phyloP scores from a whole-genome alignment of 2,113 vertebrate genomes.

The Arizona elegans region DNA sequence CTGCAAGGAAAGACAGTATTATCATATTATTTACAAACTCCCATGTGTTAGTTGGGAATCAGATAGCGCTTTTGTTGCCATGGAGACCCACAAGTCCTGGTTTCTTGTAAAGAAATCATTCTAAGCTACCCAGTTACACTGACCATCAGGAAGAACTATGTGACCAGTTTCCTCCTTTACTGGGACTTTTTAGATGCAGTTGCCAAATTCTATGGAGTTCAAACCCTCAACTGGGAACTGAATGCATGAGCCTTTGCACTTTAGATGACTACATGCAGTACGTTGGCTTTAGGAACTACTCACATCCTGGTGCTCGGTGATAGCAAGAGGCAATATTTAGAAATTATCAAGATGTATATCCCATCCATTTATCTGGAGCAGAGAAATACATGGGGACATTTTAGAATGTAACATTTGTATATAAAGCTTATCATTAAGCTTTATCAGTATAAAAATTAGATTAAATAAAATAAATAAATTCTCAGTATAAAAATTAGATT shows the following conservation, averaged over 20 bases:
- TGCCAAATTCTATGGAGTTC: neutral
- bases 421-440: neutral
- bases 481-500: too few species aligned
- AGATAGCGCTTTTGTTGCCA: neutral
- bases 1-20: conserved; percentile 65
- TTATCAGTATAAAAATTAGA: too few species aligned
- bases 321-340: neutral
- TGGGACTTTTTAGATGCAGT: neutral
- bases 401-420: neutral
- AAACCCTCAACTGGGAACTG: neutral
- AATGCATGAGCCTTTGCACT: neutral
- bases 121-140: neutral
- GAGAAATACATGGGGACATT: neutral
- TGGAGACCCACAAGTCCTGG: neutral
- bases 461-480: too few species aligned
- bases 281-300: neutral
- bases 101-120: neutral
- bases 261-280: neutral
- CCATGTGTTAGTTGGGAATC: neutral
- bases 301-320: neutral
- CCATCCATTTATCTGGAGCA: neutral
- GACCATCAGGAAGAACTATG: neutral
- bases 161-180: neutral
- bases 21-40: neutral
- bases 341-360: neutral